Base-by-base conservation (phyloP, 2,888 invertebrate genomes). In the Agonopterix arenella region DNA sequence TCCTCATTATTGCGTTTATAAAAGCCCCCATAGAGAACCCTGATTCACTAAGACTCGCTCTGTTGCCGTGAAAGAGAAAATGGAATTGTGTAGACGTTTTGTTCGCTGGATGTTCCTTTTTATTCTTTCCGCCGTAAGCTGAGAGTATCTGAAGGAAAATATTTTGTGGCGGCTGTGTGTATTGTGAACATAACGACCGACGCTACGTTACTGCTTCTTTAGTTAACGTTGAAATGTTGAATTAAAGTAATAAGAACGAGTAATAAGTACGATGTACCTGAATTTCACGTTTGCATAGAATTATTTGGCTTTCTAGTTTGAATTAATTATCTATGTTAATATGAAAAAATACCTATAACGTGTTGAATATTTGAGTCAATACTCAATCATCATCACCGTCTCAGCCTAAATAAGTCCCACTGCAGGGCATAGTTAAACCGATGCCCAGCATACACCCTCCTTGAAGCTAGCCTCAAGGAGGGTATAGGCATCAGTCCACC, bases 1-100 rank as follows among this genome's bases (percentile, higher is more conserved):
- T 86, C 69, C 86, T 86, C 85, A 85, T 89, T 89, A 89, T 88
- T 86, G 85, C 86, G 85, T 86, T 86, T 86, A 88, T 88, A 86
- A 88, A 88, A 75, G 84, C 84, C 70, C 66, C 82, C 73, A 85
- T 86, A 85, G 75, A 86, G 75, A 73, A 71, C 66, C 72, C 70
- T 79, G 84, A 84, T 85, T 84, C 81, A 84, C 84, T 81, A 85
- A 85, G 81, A 78, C 78, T 70, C 73, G 78, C 79, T 75, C 67
- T 65, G 76, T 71, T 70, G 70, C 73, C 60, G 62, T 85, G 84
- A 85, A 86, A 89, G 82, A 81, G 82, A 83, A 88, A 88, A 86
- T 82, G 84, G 84, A 74, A 84, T 85, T 86, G 84, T 88, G 84
- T 76, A 76, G 72, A 75, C 75, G 78, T 80, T 85, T 83, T 84